Conservation (phyloP, 2,888 invertebrate genomes). For the Agonopterix arenella region DNA sequence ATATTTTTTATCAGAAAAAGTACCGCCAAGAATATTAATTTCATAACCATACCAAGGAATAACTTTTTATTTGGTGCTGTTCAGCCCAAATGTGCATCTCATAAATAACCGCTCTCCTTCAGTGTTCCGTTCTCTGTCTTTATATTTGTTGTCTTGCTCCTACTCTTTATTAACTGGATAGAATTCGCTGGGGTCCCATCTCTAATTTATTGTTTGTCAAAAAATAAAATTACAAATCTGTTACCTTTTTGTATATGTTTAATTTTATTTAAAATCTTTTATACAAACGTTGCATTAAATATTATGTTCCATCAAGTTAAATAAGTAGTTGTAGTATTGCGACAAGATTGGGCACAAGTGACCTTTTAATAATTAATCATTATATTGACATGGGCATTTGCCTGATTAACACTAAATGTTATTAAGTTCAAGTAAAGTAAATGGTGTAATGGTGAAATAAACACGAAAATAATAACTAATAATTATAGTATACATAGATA, state of each 20-base stretch:
- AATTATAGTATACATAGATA: too few species aligned
- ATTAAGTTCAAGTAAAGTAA: too few species aligned
- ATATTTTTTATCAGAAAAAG: neutral
- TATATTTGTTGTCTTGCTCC: conserved; percentile 48
- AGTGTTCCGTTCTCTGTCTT: conserved; percentile 56
- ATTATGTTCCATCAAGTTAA: too few species aligned
- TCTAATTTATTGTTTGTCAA: conserved; percentile 41
- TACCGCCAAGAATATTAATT: conserved; percentile 32
- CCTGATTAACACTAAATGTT: too few species aligned
- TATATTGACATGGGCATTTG: too few species aligned
- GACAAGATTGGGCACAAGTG: too few species aligned
- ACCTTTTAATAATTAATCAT: too few species aligned
- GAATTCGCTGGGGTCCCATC: conserved; percentile 48
- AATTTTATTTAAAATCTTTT: too few species aligned
- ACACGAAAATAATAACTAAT: too few species aligned
- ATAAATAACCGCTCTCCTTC: conserved; percentile 68
- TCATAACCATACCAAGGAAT: conserved; percentile 53
- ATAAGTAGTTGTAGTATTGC: too few species aligned
- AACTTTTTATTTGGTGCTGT: conserved; percentile 67
- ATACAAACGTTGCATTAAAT: too few species aligned
- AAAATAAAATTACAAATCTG: conserved; percentile 39
- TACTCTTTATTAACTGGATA: conserved; percentile 56
- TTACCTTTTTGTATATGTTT: conserved; percentile 9
- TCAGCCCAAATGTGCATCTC: conserved; percentile 73
- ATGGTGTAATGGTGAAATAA: too few species aligned